phyloP scores from a whole-genome alignment of 2,888 invertebrate species.

The Metalampra italica region DNA sequence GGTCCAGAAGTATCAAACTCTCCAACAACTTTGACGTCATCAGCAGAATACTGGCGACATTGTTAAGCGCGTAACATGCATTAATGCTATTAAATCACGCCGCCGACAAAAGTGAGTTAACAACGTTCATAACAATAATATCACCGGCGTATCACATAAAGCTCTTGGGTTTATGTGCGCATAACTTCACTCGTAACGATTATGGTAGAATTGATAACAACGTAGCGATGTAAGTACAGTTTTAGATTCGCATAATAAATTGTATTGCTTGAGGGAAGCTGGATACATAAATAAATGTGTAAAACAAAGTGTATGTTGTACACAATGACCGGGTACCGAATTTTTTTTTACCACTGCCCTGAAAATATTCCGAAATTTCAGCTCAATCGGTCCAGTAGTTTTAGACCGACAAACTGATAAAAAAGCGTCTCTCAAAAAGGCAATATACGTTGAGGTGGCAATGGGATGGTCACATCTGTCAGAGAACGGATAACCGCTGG shows the following conservation, averaged over 20 bases:
- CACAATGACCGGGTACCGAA: too few species aligned
- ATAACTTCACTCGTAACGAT: conserved; percentile 32
- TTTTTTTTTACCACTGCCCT: too few species aligned
- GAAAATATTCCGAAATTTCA: too few species aligned
- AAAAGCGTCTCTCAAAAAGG: too few species aligned
- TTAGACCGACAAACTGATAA: too few species aligned
- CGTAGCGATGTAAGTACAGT: conserved; percentile 10
- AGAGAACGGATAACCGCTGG: too few species aligned
- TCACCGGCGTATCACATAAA: conserved; percentile 38
- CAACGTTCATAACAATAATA: conserved; percentile 41
- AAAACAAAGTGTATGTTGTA: too few species aligned
- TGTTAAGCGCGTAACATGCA: conserved; percentile 7
- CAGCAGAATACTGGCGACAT: not conserved
- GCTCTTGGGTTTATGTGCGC: conserved; percentile 43
- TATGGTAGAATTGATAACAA: conserved; percentile 22
- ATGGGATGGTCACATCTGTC: too few species aligned
- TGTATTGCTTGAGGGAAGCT: not conserved
- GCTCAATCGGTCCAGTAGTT: too few species aligned
- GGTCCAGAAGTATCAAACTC: too few species aligned
- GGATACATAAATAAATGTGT: too few species aligned
- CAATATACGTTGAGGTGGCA: too few species aligned
- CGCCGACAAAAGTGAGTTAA: conserved; percentile 34
- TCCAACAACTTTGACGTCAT: not conserved
- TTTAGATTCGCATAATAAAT: not conserved
- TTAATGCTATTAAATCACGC: conserved; percentile 28